Evolutionary conservation across 2,113 vertebrate genomes (phyloP).

Genomic region (Acanthisitta chloris): DNA sequence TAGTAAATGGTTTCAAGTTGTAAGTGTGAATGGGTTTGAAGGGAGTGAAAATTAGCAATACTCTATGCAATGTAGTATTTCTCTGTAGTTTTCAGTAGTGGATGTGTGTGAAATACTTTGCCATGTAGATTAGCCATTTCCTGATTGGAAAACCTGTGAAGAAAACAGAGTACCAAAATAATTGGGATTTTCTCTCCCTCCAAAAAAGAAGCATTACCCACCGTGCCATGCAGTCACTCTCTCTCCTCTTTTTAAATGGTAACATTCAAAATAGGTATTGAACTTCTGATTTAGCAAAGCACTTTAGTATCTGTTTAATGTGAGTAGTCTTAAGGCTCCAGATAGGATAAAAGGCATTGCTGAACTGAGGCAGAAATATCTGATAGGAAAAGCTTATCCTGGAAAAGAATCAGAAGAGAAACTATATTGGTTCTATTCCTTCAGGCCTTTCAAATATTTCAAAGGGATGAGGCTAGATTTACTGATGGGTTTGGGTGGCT

Average conservation of each 20-base stretch:
- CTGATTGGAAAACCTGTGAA: background rate
- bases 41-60: background rate
- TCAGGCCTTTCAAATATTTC: conserved; percentile 32
- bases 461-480: conserved; percentile 9
- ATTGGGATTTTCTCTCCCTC: too few species aligned
- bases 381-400: conserved; percentile 41
- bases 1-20: background rate
- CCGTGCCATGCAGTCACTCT: accelerated
- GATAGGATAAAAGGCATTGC: background rate
- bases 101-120: background rate
- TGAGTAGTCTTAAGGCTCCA: background rate
- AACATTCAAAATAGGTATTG: background rate
- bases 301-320: background rate
- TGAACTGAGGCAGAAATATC: background rate
- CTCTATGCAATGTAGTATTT: accelerated
- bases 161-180: background rate
- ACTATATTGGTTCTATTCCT: background rate
- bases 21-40: background rate
- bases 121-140: accelerated
- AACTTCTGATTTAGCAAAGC: background rate
- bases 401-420: conserved; percentile 42
- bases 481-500: background rate
- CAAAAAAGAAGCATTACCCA: background rate
- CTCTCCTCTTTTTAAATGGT: background rate
- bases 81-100: background rate